Evolutionary conservation across 35 echinoderm and acorn worm species (phyloP).

Genomic region (Ophioderma brevispina): DNA sequence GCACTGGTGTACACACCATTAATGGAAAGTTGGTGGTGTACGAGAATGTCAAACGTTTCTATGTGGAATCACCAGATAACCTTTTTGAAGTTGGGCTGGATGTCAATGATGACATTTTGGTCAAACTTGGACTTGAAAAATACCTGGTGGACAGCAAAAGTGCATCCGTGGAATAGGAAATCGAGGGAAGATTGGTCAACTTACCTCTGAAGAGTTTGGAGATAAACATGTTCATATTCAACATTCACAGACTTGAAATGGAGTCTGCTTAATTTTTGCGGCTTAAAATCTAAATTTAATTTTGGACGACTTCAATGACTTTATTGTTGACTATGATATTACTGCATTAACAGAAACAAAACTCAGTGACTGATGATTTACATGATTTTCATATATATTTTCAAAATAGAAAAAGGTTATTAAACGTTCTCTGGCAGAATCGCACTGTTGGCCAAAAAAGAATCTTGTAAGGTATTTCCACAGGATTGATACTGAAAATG

Average conservation of each 20-base stretch:
- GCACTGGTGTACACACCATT: neutral
- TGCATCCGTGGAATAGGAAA: neutral
- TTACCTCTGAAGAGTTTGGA: too few species aligned
- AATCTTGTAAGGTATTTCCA: neutral
- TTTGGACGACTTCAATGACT: neutral
- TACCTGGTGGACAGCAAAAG: neutral
- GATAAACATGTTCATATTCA: too few species aligned
- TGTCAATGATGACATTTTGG: neutral
- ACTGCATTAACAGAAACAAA: neutral
- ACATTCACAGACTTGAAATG: too few species aligned
- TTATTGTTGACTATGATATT: neutral
- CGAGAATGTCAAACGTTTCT: neutral
- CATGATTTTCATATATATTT: neutral
- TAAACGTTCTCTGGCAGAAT: neutral
- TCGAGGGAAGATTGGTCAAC: neutral
- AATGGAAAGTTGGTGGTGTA: neutral
- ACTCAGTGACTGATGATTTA: neutral
- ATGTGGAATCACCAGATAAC: neutral
- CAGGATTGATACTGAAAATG: neutral
- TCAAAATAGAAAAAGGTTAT: neutral
- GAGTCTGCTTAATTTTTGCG: too few species aligned
- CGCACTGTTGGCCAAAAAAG: neutral
- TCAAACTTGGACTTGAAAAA: neutral
- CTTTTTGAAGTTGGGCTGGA: neutral
- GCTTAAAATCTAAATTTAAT: neutral